phyloP scores from a whole-genome alignment of 2,888 invertebrate genomes.

The Drosophila meridiana region DNA sequence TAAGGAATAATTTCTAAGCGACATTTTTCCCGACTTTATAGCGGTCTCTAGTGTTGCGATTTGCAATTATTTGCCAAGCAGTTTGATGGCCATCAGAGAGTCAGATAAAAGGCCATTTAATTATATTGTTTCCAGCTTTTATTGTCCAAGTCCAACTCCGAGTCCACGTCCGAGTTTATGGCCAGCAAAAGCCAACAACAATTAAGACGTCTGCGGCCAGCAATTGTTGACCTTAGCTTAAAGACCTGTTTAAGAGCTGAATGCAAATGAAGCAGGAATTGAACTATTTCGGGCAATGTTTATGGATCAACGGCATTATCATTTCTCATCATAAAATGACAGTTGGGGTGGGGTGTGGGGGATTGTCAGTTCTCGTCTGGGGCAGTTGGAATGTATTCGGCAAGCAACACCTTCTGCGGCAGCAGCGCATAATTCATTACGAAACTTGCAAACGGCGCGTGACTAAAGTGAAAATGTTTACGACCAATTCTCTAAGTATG shows the following conservation, averaged over 20 bases:
- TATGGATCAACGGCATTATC: constrained; percentile 52
- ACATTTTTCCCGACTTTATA: not conserved
- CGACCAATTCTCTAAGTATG: constrained; percentile 63
- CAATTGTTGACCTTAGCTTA: constrained; percentile 32
- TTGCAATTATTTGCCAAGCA: constrained; percentile 10
- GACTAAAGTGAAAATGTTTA: constrained; percentile 76
- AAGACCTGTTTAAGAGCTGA: constrained; percentile 16
- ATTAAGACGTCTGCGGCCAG: constrained; percentile 26
- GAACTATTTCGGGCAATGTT: constrained; percentile 33
- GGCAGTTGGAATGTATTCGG: constrained; percentile 5
- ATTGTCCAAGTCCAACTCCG: not conserved
- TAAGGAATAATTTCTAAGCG: not conserved
- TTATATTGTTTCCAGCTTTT: constrained; percentile 1
- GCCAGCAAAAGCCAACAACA: constrained; percentile 11
- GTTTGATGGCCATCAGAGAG: constrained; percentile 9
- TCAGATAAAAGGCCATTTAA: not conserved
- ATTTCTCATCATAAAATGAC: constrained; percentile 64
- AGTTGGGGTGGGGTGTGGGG: not conserved
- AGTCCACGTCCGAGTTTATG: constrained; percentile 3
- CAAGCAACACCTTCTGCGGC: constrained; percentile 57
- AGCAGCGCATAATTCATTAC: constrained; percentile 71
- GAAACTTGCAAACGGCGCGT: constrained; percentile 74
- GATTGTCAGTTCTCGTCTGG: not conserved
- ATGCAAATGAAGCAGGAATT: constrained; percentile 35
- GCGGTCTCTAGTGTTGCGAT: not conserved